Evolutionary conservation across 2,113 vertebrate species (phyloP), one percentile per base, ranked within the genome.

Genomic region (rat (Rattus norvegicus)): DNA sequence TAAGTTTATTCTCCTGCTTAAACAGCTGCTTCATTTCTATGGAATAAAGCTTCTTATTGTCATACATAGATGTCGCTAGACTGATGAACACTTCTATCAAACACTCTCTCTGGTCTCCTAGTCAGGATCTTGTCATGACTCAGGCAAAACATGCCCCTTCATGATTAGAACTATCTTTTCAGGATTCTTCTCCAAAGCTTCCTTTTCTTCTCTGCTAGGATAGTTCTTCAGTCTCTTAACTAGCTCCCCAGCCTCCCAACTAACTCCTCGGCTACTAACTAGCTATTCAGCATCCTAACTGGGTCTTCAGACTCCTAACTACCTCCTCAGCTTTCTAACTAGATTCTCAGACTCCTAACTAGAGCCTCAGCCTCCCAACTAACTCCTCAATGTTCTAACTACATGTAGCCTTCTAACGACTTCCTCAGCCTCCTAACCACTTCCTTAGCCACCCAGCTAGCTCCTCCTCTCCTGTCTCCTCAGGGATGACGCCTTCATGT

Each of bases 401-500:
- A 30, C 5, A 3, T 43, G 43, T 43, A 43, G 43, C 43, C 43
- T 43, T 43, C 43, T 43, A 43, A 43, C 43, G 43, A 43, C 43
- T 43, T 77, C 43, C 2, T 49, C 75, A 49, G 24, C 13, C 30
- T 77, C 10, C 43, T 43, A 43, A 43, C 43, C 43, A 43, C 43
- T 43, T 43, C 72, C 13, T 49, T 14, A 20, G 26, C 13, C 6
- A 3, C 26, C 5, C 16, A 7, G 7, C 26, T 30, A 17, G 7
- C 30, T 28, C 52, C 30, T 81, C 28, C 19, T 28, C 16, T 19
- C 39, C 24, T 30, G 39, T 61, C 26, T 65, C 61, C 24, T 73
- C 0, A 4, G 3, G 14, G 5, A 3, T 39, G 12, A 36, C 61
- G 73, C 10, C 33, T 59, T 26, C 0, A 33, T 7, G 61, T 30